A percentile compares a stretch with the other conserved stretches of the same genome.
Evolutionary conservation across 2,113 vertebrate genomes (phyloP).

Genomic region (Axis porcinus): DNA sequence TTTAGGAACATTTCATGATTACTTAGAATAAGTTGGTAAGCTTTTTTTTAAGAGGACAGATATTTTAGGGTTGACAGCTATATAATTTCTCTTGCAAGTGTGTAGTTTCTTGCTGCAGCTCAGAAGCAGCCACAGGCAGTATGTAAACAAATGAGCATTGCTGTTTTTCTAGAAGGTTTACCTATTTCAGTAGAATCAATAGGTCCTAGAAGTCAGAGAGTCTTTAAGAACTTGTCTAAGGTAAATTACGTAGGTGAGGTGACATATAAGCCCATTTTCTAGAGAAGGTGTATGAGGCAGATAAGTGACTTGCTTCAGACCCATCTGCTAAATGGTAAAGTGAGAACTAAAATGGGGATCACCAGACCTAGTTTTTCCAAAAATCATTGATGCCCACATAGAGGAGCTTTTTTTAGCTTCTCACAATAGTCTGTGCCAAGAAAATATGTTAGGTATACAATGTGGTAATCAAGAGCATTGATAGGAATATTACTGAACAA

Average conservation of each 20-base stretch:
- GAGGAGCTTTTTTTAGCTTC: neutral
- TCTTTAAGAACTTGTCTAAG: neutral
- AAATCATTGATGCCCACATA: neutral
- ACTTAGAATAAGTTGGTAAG: neutral
- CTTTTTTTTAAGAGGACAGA: neutral
- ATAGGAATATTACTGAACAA: neutral
- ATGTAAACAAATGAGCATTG: neutral
- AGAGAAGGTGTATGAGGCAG: neutral
- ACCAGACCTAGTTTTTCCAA: neutral
- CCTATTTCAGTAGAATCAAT: neutral
- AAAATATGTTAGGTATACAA: neutral
- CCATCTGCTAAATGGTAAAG: neutral
- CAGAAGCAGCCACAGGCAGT: neutral
- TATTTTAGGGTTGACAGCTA: neutral
- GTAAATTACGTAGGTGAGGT: neutral
- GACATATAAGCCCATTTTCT: neutral
- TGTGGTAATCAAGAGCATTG: neutral
- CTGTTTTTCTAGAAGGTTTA: neutral
- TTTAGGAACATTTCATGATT: neutral
- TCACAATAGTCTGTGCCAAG: neutral
- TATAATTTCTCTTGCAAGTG: neutral
- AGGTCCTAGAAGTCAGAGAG: neutral
- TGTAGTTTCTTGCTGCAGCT: neutral
- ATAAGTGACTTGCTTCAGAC: neutral
- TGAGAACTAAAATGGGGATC: neutral